Percentiles rank a stretch among this genome's conserved stretches.
Conservation (phyloP, 2,888 invertebrate species). For the Acleris sparsana region DNA sequence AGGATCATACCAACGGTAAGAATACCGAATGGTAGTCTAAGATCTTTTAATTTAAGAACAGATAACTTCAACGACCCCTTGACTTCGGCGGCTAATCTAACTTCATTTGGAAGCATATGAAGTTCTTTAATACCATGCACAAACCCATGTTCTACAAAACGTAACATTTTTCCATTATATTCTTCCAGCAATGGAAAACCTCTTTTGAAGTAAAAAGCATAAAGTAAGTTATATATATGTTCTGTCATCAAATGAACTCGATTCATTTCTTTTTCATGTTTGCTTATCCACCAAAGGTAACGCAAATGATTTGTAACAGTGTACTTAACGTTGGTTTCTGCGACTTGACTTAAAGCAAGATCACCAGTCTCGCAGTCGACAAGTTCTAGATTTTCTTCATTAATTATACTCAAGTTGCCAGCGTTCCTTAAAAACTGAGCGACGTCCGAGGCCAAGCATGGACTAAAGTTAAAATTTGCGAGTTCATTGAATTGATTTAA, state of each 20-base stretch:
- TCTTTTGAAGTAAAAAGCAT: slow-evolving; percentile 26
- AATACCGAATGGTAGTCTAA: too few species aligned
- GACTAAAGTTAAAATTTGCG: slow-evolving; percentile 23
- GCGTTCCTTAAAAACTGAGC: slow-evolving; percentile 18
- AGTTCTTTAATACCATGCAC: slow-evolving; percentile 20
- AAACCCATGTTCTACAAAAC: slow-evolving; percentile 21
- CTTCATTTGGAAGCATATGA: slow-evolving; percentile 2
- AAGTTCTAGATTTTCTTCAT: slow-evolving; percentile 21
- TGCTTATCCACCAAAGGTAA: slow-evolving; percentile 31
- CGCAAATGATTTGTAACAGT: slow-evolving; percentile 27
- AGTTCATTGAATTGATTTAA: slow-evolving; percentile 16
- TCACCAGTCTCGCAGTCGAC: slow-evolving; percentile 26
- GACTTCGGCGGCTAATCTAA: too few species aligned
- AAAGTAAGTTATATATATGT: slow-evolving; percentile 12
- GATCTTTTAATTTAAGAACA: too few species aligned
- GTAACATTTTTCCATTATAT: slow-evolving; percentile 2
- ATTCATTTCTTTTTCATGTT: neutral
- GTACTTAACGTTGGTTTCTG: slow-evolving; percentile 21
- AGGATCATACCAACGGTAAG: too few species aligned
- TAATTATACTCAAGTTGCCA: slow-evolving; percentile 2
- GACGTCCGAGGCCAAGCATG: slow-evolving; percentile 29
- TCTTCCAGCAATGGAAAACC: slow-evolving; percentile 23
- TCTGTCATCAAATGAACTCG: slow-evolving; percentile 14
- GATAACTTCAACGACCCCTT: too few species aligned
- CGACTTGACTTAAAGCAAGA: slow-evolving; percentile 18